Conservation (phyloP, 2,113 vertebrate species). For the Oenanthe melanoleuca region DNA sequence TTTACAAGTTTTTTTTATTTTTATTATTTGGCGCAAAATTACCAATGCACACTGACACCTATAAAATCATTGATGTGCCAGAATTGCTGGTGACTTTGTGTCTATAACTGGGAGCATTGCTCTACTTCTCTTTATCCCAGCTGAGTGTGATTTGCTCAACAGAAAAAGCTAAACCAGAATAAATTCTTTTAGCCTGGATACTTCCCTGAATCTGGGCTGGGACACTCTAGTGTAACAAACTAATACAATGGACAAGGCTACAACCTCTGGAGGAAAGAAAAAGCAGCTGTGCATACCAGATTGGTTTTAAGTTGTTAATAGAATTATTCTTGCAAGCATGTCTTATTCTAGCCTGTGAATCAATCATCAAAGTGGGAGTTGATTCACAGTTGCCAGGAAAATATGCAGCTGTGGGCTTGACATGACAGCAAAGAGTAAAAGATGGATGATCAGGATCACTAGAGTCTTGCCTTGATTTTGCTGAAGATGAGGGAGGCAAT, state of each 20-base stretch:
- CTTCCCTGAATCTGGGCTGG: neutral
- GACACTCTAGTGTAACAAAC: neutral
- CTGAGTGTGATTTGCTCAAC: neutral
- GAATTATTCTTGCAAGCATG: neutral
- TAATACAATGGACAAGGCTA: neutral
- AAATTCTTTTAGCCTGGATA: neutral
- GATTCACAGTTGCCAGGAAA: constrained; percentile 23
- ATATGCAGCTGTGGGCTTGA: constrained; percentile 35
- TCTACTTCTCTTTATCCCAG: neutral
- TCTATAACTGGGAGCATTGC: rapidly evolving
- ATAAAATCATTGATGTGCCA: neutral
- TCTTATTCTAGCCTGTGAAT: constrained; percentile 24
- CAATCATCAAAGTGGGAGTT: constrained; percentile 14
- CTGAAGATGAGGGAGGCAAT: neutral
- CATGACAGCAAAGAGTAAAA: neutral
- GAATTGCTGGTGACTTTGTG: neutral
- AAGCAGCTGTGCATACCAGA: neutral
- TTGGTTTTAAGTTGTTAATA: constrained; percentile 9
- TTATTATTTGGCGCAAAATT: neutral
- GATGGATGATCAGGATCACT: neutral
- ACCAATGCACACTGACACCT: neutral
- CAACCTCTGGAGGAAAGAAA: neutral
- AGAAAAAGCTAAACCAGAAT: neutral
- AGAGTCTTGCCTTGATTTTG: neutral
- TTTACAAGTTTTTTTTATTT: neutral